Evolutionary conservation across 2,888 invertebrate species (phyloP), one percentile per base, ranked within the genome.

Genomic region (Odontomyia ornata): DNA sequence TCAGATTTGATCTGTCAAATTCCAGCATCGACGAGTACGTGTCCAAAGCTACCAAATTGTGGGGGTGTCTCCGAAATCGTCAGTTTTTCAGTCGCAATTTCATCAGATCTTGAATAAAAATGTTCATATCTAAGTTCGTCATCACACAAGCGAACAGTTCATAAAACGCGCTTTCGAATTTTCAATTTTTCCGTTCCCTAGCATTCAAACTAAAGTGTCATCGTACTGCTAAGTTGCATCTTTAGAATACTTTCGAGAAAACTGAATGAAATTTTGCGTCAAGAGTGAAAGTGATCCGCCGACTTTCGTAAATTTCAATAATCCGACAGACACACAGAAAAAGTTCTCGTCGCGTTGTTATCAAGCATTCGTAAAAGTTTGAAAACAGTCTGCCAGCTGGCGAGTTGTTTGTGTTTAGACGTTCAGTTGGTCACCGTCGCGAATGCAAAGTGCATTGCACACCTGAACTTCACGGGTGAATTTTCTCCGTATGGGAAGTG

Each of bases 51-150:
- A 73, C 3, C 5, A 28, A 56, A 27, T 25, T 56, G 69, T 27
- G 71, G 28, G 28, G 56, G 36, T 52, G 56, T 30, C n/a, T 60
- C 46, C 27, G 9, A 0, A 18, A 30, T 36, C n/a, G 36, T 0
- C 23, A 21, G 13, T 36, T 13, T 13, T 28, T 30, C 21, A 5
- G 57, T 57, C 30, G 73, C 36, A 9, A 73, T 73, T 73, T 73
- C 73, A 25, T 23, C 30, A 73, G 57, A 21, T 73, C 52, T 73
- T 73, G 57, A 73, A 73, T 18, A 27, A 73, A 73, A 73, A 73
- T 36, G 36, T 21, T 36, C 60, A 36, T 3, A 13, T 36, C 13
- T 13, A 23, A n/a, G 13, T 21, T 28, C 43, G 47, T 7, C 56
- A 57, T 9, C 21, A 72, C 56, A 21, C 9, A 23, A 23, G 60